Evolutionary conservation across 2,113 vertebrate genomes (phyloP), one percentile per base, ranked within the genome.

Genomic region (Morone chrysops): DNA sequence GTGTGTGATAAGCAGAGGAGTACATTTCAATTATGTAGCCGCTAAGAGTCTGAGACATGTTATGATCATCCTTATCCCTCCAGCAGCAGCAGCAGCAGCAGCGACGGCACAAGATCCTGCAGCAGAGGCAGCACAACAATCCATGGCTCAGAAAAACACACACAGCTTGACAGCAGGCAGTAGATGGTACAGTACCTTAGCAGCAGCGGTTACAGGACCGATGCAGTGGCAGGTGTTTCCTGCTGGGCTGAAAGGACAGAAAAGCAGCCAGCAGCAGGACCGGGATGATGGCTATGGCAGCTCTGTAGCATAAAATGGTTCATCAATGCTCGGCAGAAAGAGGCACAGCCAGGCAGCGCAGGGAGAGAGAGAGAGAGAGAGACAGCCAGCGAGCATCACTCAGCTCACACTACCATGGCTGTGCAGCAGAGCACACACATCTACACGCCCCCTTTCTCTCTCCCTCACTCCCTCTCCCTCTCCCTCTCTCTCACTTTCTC

Each of bases 291-390:
- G 88, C 89, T 88, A 87, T 81, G 84, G 87, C 92, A 43, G 93
- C 76, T 84, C 89, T 85, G 67, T 84, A 85, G 90, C 94, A 94
- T 93, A 94, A 91, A 95, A 94, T 92, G 96, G 91, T 95, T 95
- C 96, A 94, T 91, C 87, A 89, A 90, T 65, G 91, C 91, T 89
- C 90, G 83, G 94, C 95, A 87, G 90, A 90, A 91, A 95, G 95
- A 92, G 91, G 94, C 94, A 93, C 89, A 95, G 87, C 89, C 92
- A 86, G 86, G 87, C 92, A 90, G 86, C 86, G 81, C 94, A 80
- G 86, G 79, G 88, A 83, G 84, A 82, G 87, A 73, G 81, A 74
- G 80, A 70, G 88, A 67, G 89, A 85, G 78, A 76, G 83, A 85
- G 90, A 86, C 80, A 79, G 89, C 80, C 84, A 91, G 79, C 60